Evolutionary conservation across 2,113 vertebrate species (phyloP), one percentile per base, ranked within the genome.

Genomic region (Cololabis saira): DNA sequence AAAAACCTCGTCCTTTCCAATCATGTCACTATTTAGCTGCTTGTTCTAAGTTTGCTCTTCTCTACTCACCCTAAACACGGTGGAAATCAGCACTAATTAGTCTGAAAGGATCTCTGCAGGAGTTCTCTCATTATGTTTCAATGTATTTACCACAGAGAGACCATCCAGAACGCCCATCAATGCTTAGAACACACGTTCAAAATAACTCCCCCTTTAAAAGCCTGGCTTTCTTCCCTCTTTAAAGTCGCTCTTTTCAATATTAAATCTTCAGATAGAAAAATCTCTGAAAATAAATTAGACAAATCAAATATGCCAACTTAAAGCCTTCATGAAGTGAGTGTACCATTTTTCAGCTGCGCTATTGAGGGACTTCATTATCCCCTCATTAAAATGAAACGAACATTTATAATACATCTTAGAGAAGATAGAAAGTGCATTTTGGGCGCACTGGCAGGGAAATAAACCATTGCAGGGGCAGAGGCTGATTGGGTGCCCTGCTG

Each of bases 371-470:
- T 92, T 90, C 84, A 92, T 92, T 93, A 92, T 86, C 76, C 72
- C 61, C 79, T 91, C 86, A 92, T 93, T 92, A 91, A 90, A 87
- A 91, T 92, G 89, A 93, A 93, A 91, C 80, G 78, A 81, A 81
- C 91, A 92, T 94, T 90, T 91, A 93, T 93, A 87, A 94, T 92
- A 92, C 89, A 93, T 93, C 88, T 93, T 90, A 91, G 81, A 89
- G 83, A 73, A 84, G 92, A 93, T 88, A 91, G 92, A 91, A 87
- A 91, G 85, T 84, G 87, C 87, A 82, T 91, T 90, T 37, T 84
- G 88, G 44, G 77, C 67, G 83, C 71, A 87, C 54, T 78, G 86
- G 73, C 77, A 56, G 61, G 57, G 33, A 11, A 37, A 37, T n/a
- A 49, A 78, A 83, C 58, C 50, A 49, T 45, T 53, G 67, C 12